These are phyloP conservation scores for Erebia ligea DNA, from an alignment of 2,888 invertebrate species.

Conservation along the genomic window DNA sequence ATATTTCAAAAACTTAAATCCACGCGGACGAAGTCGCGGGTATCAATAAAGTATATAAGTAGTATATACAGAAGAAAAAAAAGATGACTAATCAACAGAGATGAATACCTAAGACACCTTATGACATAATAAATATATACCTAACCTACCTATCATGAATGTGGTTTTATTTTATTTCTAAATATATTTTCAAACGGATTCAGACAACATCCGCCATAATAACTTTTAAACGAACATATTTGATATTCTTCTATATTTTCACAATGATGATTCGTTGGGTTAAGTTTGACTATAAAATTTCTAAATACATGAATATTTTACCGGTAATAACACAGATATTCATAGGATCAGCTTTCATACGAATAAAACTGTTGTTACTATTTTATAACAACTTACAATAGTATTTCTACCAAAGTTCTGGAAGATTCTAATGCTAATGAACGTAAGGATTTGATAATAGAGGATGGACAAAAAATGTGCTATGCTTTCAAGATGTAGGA, in stretches of 20 bases:
- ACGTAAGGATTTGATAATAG: no score
- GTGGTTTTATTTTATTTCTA: slow-evolving; percentile 61
- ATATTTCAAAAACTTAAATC: no score
- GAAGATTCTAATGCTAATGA: no score
- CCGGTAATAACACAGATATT: not conserved
- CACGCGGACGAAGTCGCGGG: no score
- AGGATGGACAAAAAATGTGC: slow-evolving; percentile 55
- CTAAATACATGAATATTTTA: not conserved
- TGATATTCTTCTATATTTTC: not conserved
- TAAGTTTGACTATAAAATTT: not conserved
- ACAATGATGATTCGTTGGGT: slow-evolving; percentile 31
- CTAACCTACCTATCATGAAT: slow-evolving; percentile 60
- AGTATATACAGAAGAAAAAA: not conserved
- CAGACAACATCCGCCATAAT: slow-evolving; percentile 46
- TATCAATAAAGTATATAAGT: no score
- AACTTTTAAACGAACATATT: not conserved
- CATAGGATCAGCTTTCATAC: no score
- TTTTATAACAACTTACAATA: no score
- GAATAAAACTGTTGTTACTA: no score
- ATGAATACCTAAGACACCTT: no score
- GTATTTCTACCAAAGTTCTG: no score
- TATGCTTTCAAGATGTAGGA: slow-evolving; percentile 63
- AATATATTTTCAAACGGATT: slow-evolving; percentile 48
- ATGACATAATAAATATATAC: not conserved
- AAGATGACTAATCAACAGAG: no score